Evolutionary conservation across 2,888 invertebrate genomes (phyloP), one percentile per base, ranked within the genome.

Genomic region (Hypomecis atomaria): DNA sequence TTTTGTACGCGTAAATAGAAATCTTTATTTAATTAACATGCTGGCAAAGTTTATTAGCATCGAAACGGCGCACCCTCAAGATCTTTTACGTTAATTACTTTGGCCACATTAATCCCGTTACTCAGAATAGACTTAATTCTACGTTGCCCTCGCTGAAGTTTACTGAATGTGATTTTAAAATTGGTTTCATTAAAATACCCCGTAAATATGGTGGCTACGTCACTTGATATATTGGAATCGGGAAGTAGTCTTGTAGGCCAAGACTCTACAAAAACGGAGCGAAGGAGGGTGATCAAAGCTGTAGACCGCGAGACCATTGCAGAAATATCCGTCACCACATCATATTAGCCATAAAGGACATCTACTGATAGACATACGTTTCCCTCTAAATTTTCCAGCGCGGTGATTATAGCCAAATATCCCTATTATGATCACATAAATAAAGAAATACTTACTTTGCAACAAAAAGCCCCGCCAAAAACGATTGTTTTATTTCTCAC

Each of bases 101-200:
- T 69, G 62, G 62, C 65, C 64, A 58, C 65, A 65, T 66, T 71
- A 72, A 72, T 72, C 70, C 63, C 56, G 59, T 70, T 69, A 67
- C 65, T 61, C 53, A 57, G 65, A 56, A 59, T 59, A 59, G 40
- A 48, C 60, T 65, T 65, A 60, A 65, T 65, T 64, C 50, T 47
- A 48, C 44, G 50, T 33, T 44, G 53, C 45, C 40, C 54, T 42
- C 13, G 36, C 47, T 48, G 36, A 60, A 57, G 40, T 63, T 60
- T 58, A 55, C 54, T 44, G 47, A 60, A 57, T 57, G 57, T 52
- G 65, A 60, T 65, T 60, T 63, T 36, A 52, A 55, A 59, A 50
- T 64, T 38, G 54, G 54, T 40, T 59, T 49, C 38, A 44, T 48
- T 43, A 58, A 53, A 58, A 53, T 45, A 52, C 45, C 52, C 40